Base-by-base conservation (phyloP, 2,888 invertebrate species). In the Heliconius erato region DNA sequence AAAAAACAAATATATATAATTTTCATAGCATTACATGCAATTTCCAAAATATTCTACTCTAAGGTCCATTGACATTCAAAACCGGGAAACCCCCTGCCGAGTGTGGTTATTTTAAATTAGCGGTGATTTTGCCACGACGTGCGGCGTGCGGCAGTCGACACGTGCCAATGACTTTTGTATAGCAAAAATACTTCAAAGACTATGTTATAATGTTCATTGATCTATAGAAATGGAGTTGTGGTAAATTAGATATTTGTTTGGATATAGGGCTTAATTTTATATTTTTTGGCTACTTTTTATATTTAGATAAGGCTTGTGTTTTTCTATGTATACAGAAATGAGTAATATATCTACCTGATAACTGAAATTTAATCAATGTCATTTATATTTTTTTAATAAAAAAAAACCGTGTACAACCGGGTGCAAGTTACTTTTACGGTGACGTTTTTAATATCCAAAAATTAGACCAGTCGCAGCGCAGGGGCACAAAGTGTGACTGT, bases 71-170 rank as follows among this genome's bases (percentile, higher is more conserved):
- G 81, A 63, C 71, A 77, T 81, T 80, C 84, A 83, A 63, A 82
- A 77, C 72, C 79, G 77, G 67, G 79, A 82, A 83, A 84, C 85
- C 85, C 84, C 82, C 84, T 82, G 84, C 85, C 77, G 83, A 71
- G 82, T 84, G 87, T 79, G 89, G 87, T 88, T 86, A 84, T 85
- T 85, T 86, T 86, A 88, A 89, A 89, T 89, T 89, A 89, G 88
- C 88, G 84, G 85, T 86, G 87, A 86, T 88, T 86, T 80, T 83
- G 86, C 84, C 84, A 84, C 86, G 67, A 65, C 65, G 63, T 63
- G 85, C 89, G 88, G 63, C 77, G 77, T 28, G 74, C 74, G 77
- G 77, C 77, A 65, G 85, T 84, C 63, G 85, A 79, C 90, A 90
- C 90, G 90, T 89, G 90, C 82, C 87, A 78, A 72, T 67, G 81